Evolutionary conservation across 2,888 invertebrate genomes (phyloP).

Genomic region (Trilocha varians): DNA sequence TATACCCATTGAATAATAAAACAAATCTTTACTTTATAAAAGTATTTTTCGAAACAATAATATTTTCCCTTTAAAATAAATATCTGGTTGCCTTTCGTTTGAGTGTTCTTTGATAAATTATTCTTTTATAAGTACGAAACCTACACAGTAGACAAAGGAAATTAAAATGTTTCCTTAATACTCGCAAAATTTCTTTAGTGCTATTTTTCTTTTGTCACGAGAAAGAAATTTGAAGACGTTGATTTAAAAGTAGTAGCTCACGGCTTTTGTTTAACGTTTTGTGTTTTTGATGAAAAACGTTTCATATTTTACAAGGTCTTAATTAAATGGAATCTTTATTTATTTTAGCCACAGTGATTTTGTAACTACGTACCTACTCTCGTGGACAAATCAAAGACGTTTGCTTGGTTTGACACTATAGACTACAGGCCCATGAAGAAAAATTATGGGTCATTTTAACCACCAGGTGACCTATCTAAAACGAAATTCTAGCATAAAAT

Average conservation of each 20-base stretch:
- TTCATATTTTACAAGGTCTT: neutral
- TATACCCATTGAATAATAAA: neutral
- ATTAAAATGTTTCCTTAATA: constrained; percentile 10
- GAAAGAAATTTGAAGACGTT: neutral
- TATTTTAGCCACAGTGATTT: too few species aligned
- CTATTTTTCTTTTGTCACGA: constrained; percentile 3
- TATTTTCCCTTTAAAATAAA: constrained; percentile 12
- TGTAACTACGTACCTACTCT: too few species aligned
- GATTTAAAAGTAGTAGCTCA: neutral
- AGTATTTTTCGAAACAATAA: constrained; percentile 4
- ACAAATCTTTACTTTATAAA: constrained; percentile 2
- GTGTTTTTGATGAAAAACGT: neutral
- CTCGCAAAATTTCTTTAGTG: constrained; percentile 5
- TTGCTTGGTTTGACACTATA: too few species aligned
- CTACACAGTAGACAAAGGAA: constrained; percentile 12
- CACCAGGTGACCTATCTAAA: too few species aligned
- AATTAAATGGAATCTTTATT: neutral
- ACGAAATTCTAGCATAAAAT: too few species aligned
- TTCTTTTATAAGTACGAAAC: constrained; percentile 14
- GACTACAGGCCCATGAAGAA: too few species aligned
- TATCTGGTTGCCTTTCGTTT: constrained; percentile 12
- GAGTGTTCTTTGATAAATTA: constrained; percentile 16
- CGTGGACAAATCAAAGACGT: too few species aligned
- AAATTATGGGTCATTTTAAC: too few species aligned
- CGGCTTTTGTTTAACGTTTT: neutral